Evolutionary conservation across 2,888 invertebrate species (phyloP).

Genomic region (Nasonovia ribisnigri): DNA sequence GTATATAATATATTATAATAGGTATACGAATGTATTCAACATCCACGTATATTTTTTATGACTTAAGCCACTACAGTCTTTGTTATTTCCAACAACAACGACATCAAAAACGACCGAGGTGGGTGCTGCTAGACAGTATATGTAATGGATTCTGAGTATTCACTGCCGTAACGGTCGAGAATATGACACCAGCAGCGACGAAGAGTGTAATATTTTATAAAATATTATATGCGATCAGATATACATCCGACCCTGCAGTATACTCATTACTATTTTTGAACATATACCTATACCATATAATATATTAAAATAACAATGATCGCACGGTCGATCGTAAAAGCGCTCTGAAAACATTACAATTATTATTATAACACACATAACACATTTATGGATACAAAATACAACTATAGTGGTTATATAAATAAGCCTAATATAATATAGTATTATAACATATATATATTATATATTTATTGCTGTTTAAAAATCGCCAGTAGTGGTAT

Average conservation of each 20-base stretch:
- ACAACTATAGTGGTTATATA: background rate
- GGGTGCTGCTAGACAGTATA: constrained; percentile 31
- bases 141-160: constrained; percentile 53
- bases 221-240: constrained; percentile 27
- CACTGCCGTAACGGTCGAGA: constrained; percentile 32
- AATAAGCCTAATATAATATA: background rate
- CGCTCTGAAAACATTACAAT: background rate
- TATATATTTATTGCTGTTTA: background rate
- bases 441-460: background rate
- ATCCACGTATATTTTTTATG: constrained; percentile 49
- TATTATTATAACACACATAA: background rate
- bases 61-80: constrained; percentile 51
- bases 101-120: constrained; percentile 55
- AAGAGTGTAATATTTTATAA: constrained; percentile 52
- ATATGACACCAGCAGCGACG: constrained; percentile 36
- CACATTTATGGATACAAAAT: constrained; percentile 5
- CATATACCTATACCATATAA: background rate
- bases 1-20: constrained; percentile 32
- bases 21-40: constrained; percentile 44
- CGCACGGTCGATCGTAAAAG: constrained; percentile 30
- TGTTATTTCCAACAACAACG: constrained; percentile 44
- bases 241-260: background rate
- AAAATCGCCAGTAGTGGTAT: background rate
- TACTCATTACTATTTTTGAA: constrained; percentile 43
- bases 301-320: constrained; percentile 41